Evolutionary conservation across 1,140 invertebrate species (phyloP), one percentile per base, ranked within the genome.

Genomic region (Drosophila biarmipes): DNA sequence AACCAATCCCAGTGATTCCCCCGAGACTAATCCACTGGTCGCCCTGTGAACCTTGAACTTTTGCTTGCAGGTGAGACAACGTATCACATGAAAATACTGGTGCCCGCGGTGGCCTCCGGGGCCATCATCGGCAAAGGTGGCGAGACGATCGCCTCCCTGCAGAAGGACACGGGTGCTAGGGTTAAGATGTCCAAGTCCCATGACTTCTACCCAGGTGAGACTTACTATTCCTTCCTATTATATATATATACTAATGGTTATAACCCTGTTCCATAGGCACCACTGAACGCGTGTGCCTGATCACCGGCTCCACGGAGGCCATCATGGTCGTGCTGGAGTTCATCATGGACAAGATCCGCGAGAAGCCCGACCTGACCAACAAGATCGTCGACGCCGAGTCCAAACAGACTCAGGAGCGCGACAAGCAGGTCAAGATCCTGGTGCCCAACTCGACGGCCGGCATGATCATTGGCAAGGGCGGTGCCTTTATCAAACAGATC

Each of bases 161-260:
- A 99, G 93, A 98, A 98, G 92, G 98, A 99, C 92, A 97, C 97
- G 40, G 97, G 97, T 84, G 97, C 98, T 74, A 94, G 97, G 80
- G 97, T 99, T 62, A 99, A 99, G 94, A 99, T 99, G 98, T 99
- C 98, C 68, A 99, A 99, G 93, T 97, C 97, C 15, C 98, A 98
- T 92, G 98, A 99, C 92, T 99, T 98, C 93, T 99, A 99, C 94
- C 98, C 98, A 94, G 98, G 98, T 98, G 93, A 93, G 93, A 92
- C 0, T 6, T 0, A 2, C 38, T 0, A 4, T n/a, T n/a, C n/a
- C n/a, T n/a, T n/a, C n/a, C n/a, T 2, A 7, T 7, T 5, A 0
- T 11, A 7, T 0, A 5, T 24, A 8, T 15, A 0, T 21, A 35
- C 21, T 52, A n/a, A 62, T 27, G 4, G n/a, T n/a, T n/a, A 0